Evolutionary conservation across 2,888 invertebrate species (phyloP), one percentile per base, ranked within the genome.

Genomic region (Carcina quercana): DNA sequence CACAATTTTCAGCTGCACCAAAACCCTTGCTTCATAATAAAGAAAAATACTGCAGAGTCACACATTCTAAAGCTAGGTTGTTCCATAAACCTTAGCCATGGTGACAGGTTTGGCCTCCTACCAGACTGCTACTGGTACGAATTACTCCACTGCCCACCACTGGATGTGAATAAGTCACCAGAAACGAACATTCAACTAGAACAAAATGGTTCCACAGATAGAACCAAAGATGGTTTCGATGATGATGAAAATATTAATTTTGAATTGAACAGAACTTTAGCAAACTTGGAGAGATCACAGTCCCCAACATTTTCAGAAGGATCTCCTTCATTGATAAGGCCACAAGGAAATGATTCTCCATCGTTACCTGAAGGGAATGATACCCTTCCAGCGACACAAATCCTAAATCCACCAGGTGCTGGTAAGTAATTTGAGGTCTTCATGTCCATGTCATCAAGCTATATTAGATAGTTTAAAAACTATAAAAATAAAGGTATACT

Each of bases 71-170:
- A 53, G 29, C 59, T 71, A 44, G 59, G 78, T 36, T 45, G 53
- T 13, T 47, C 55, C 2, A 42, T 67, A 8, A 37, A 47, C n/a
- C 52, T 87, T 11, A 47, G 34, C 2, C 65, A 74, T 45, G 85
- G 85, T 8, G 87, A 87, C 47, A 72, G 64, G 43, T 85, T 88
- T 56, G 85, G 86, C 8, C 64, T 88, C 3, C 46, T 86, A 15
- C 84, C 86, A 0, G 72, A 84, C 25, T 41, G 57, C 6, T 79
- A 62, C 44, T 87, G 86, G 85, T 87, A 72, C 53, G 73, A 73
- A 53, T 44, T 86, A 1, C 43, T 72, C 45, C 40, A 67, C 31
- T 59, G 53, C 20, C 15, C 37, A 2, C 32, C 36, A 10, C 17
- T 38, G 20, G 32, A 38, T 11, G 27, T 28, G 12, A 13, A 30